Evolutionary conservation across 1,140 invertebrate genomes (phyloP).

Genomic region (Procambarus clarkii): DNA sequence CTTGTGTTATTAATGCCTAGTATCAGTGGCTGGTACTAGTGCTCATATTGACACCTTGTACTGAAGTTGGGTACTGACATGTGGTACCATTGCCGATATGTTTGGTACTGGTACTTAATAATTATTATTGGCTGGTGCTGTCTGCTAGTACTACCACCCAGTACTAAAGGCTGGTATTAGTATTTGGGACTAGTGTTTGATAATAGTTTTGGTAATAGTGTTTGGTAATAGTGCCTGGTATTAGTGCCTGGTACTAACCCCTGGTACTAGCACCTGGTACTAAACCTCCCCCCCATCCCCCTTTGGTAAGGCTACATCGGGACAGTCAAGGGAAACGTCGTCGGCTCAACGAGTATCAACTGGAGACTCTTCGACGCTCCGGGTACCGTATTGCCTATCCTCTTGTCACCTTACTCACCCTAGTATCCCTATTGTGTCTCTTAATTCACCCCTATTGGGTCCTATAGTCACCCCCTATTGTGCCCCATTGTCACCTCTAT

Average conservation of each 20-base stretch:
- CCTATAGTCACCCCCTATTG: neutral
- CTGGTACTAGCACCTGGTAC: constrained; percentile 7
- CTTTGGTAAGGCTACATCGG: constrained; percentile 90
- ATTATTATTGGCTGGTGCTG: too few relatives aligned
- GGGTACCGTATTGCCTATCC: constrained; percentile 80
- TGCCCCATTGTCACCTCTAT: too few relatives aligned
- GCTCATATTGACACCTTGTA: neutral
- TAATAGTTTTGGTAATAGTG: constrained; percentile 8
- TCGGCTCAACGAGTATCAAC: constrained; percentile 89
- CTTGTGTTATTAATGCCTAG: neutral
- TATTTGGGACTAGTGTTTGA: constrained; percentile 17
- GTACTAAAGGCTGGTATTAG: too few relatives aligned
- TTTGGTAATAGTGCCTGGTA: neutral
- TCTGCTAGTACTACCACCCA: neutral
- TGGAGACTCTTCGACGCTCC: constrained; percentile 88
- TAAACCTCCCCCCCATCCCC: constrained; percentile 67
- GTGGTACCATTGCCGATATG: neutral
- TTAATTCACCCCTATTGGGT: neutral
- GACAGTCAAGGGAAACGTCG: constrained; percentile 91
- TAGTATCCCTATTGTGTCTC: neutral
- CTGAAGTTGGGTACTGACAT: constrained; percentile 12
- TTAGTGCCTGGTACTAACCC: constrained; percentile 4
- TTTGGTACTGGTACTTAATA: neutral
- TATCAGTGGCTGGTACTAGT: neutral
- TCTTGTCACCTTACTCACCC: constrained; percentile 42